Percentiles rank a stretch among this genome's conserved stretches.
Evolutionary conservation across 2,888 invertebrate species (phyloP).

Genomic region (Lampropteryx suffumata): DNA sequence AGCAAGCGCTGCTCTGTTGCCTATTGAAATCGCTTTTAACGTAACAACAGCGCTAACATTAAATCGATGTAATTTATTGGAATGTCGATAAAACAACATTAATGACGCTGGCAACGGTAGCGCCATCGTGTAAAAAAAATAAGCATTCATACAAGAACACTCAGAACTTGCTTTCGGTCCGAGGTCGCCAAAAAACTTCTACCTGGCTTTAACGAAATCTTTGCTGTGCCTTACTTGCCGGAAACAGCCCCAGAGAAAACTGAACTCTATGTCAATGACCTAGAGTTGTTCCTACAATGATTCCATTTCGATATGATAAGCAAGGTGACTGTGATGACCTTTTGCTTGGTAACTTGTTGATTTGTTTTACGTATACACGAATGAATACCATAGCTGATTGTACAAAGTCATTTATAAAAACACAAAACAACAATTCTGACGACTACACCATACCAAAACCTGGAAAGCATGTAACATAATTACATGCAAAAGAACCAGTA

Average conservation of each 20-base stretch:
- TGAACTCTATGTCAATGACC: slow-evolving; percentile 38
- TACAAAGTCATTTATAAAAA: too few species aligned
- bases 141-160: slow-evolving; percentile 41
- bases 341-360: slow-evolving; percentile 40
- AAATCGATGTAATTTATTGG: slow-evolving; percentile 7
- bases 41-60: slow-evolving; percentile 18
- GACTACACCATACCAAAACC: too few species aligned
- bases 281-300: slow-evolving; percentile 30
- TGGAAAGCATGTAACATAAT: too few species aligned
- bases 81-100: slow-evolving; percentile 8
- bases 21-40: slow-evolving; percentile 21
- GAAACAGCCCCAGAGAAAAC: slow-evolving; percentile 32
- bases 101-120: slow-evolving; percentile 24
- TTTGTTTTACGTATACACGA: slow-evolving; percentile 35
- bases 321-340: slow-evolving; percentile 50
- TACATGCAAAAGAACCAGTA: too few species aligned
- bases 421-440: too few species aligned
- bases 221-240: slow-evolving; percentile 43
- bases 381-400: slow-evolving; percentile 14
- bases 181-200: slow-evolving; percentile 53
- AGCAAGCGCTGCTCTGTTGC: neutral
- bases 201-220: slow-evolving; percentile 46
- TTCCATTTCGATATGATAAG: slow-evolving; percentile 35
- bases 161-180: slow-evolving; percentile 44
- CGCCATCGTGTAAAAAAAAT: slow-evolving; percentile 36